Evolutionary conservation across 30 jellyfish, hydroid and myxozoan genomes (phyloP).

Genomic region (Aurelia sp.): DNA sequence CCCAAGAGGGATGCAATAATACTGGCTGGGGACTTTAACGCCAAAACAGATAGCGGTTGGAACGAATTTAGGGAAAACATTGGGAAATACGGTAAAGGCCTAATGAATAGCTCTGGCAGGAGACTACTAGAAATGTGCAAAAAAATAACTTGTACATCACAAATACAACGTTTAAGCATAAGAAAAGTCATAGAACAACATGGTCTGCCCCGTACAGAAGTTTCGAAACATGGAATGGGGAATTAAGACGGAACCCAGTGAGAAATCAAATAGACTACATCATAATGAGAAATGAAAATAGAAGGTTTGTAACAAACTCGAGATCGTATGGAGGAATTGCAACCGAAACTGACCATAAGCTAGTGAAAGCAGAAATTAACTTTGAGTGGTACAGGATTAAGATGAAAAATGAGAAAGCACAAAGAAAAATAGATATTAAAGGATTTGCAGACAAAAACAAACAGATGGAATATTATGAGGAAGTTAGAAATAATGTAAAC

Average conservation of each 20-base stretch:
- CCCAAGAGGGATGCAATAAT: background rate
- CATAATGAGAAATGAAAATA: background rate
- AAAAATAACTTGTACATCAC: no score
- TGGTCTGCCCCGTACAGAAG: background rate
- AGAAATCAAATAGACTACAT: background rate
- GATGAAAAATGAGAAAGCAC: background rate
- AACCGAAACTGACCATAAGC: background rate
- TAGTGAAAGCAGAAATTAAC: background rate
- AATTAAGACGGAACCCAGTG: background rate
- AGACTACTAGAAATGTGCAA: no score
- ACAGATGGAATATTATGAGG: background rate
- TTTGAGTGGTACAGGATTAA: background rate
- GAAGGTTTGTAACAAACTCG: background rate
- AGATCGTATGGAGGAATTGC: background rate
- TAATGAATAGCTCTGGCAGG: background rate
- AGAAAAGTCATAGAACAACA: background rate
- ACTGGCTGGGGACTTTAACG: background rate
- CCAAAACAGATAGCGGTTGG: background rate
- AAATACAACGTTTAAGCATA: no score
- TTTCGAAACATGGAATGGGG: background rate
- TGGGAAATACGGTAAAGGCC: background rate
- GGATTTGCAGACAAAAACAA: background rate
- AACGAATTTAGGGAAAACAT: background rate
- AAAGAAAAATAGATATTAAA: background rate
- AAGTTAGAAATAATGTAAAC: background rate